These are phyloP conservation scores for Naso thynnoides DNA, from an alignment of 2,797 vertebrate species.

Conservation along the genomic window DNA sequence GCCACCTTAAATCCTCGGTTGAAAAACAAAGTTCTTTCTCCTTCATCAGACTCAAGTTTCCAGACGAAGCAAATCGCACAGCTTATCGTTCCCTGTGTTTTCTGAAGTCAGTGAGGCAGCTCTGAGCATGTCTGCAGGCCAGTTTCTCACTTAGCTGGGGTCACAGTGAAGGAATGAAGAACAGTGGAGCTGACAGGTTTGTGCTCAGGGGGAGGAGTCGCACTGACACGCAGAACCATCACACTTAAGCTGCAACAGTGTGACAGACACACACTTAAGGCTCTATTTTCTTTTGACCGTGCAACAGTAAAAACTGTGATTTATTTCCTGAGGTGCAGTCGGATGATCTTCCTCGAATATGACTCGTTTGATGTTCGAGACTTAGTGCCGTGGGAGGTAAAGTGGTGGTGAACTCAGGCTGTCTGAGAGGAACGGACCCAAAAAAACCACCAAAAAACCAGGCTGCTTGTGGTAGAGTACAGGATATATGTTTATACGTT, in stretches of 20 bases:
- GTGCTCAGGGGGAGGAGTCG: slow-evolving; percentile 29
- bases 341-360: neutral
- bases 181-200: slow-evolving; percentile 32
- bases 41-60: neutral
- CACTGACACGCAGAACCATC: slow-evolving; percentile 9
- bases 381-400: neutral
- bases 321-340: neutral
- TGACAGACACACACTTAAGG: slow-evolving; percentile 6
- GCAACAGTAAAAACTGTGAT: neutral
- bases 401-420: neutral
- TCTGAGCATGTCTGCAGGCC: neutral
- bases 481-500: too few relatives aligned
- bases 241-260: neutral
- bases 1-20: too few relatives aligned
- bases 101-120: neutral
- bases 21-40: neutral
- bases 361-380: neutral
- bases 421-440: neutral
- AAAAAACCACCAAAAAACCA: too few relatives aligned
- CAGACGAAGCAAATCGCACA: neutral
- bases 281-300: neutral
- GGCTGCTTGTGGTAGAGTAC: too few relatives aligned
- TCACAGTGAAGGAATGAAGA: slow-evolving; percentile 32
- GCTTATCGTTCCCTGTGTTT: slow-evolving; percentile 4
- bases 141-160: neutral